These are phyloP conservation scores for Rhabdornis inornatus DNA, from an alignment of 2,113 vertebrate species.

Conservation along the genomic window DNA sequence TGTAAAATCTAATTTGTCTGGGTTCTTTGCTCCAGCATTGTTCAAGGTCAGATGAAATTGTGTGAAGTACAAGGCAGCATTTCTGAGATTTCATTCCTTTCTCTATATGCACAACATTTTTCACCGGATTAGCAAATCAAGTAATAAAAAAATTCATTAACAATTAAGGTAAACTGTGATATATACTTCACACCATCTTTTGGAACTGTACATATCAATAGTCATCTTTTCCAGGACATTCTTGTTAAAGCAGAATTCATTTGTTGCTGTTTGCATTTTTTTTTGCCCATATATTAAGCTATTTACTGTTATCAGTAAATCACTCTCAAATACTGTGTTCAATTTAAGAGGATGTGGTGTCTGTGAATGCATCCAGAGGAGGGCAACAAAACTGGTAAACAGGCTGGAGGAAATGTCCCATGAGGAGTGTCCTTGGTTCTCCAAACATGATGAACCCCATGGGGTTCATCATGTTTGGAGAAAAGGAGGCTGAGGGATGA, in stretches of 20 bases:
- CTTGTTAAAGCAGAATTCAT: neutral
- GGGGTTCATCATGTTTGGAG: neutral
- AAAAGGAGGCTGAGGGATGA: neutral
- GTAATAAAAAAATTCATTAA: neutral
- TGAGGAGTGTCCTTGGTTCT: neutral
- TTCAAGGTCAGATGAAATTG: slow-evolving; percentile 31
- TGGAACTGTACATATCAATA: neutral
- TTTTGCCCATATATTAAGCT: neutral
- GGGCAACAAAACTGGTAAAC: neutral
- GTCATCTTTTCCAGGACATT: neutral
- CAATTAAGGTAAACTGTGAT: neutral
- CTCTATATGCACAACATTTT: neutral
- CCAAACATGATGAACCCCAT: no score
- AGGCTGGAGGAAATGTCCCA: neutral
- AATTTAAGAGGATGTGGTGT: neutral
- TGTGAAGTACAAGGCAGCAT: neutral
- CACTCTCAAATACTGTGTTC: neutral
- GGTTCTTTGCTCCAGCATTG: slow-evolving; percentile 3
- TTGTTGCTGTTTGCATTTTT: neutral
- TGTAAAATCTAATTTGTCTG: slow-evolving; percentile 36
- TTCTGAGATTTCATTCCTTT: neutral
- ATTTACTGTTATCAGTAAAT: neutral
- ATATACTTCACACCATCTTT: neutral
- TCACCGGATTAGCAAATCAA: neutral
- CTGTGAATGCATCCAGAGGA: neutral